Conservation (phyloP, 2,797 vertebrate species). For the Cygnus olor region DNA sequence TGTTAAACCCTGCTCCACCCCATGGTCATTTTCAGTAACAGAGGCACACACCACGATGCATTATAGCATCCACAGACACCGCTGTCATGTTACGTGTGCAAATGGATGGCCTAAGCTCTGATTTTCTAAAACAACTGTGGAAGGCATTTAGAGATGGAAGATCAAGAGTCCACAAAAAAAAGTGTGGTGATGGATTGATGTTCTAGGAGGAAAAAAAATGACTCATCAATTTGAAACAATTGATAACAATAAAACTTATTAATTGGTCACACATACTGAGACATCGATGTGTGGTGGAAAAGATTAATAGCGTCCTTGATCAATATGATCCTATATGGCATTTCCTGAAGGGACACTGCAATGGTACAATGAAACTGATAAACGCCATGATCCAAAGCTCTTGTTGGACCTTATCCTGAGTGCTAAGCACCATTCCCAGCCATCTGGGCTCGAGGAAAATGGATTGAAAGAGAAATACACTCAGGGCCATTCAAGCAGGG, state of each 20-base stretch:
- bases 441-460: background rate
- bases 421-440: background rate
- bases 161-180: background rate
- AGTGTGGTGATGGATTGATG: background rate
- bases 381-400: background rate
- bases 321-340: background rate
- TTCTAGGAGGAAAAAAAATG: background rate
- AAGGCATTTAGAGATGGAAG: background rate
- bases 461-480: background rate
- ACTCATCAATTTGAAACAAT: background rate
- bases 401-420: background rate
- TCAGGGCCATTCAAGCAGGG: background rate
- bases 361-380: background rate
- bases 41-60: background rate
- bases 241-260: background rate
- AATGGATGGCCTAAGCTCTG: background rate
- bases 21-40: background rate
- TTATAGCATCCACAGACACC: background rate
- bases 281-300: background rate
- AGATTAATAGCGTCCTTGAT: background rate
- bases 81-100: fast-evolving
- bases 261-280: background rate
- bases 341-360: background rate
- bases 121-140: background rate
- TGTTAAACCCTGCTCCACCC: background rate